phyloP scores from a whole-genome alignment of 2,797 vertebrate species.

The Valencia hispanica region DNA sequence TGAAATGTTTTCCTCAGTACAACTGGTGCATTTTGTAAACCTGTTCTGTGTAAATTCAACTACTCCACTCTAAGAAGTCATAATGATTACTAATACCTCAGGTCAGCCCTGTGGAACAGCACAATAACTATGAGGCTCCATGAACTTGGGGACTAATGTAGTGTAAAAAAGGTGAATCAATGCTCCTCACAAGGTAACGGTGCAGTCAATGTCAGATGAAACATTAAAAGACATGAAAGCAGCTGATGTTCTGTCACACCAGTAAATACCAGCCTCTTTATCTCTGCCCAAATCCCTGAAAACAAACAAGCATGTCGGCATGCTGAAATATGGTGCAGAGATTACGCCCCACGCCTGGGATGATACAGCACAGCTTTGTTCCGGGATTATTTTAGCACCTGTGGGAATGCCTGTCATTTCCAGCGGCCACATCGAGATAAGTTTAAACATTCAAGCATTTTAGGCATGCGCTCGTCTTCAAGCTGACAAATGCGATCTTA shows the following conservation, averaged over 20 bases:
- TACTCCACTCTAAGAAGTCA: background rate
- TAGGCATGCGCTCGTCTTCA: conserved; percentile 46
- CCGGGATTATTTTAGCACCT: conserved; percentile 48
- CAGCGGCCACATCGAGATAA: conserved; percentile 54
- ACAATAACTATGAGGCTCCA: background rate
- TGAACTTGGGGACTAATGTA: background rate
- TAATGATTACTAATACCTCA: background rate
- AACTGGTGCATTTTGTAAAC: background rate
- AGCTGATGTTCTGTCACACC: conserved; percentile 41
- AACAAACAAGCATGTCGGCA: conserved; percentile 38
- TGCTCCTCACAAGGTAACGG: conserved; percentile 27
- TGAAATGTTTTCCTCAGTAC: background rate
- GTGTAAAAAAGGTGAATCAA: background rate
- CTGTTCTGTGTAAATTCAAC: background rate
- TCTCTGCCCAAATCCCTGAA: conserved; percentile 32
- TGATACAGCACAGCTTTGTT: conserved; percentile 14
- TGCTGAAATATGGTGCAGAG: conserved; percentile 14
- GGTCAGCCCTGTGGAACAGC: background rate
- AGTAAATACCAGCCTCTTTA: conserved; percentile 23
- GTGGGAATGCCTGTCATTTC: conserved; percentile 36
- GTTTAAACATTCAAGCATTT: conserved; percentile 61
- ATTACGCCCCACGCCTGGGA: conserved; percentile 1
- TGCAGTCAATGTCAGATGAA: conserved; percentile 12
- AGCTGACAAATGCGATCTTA: conserved; percentile 55
- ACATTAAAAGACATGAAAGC: conserved; percentile 6